Conservation (phyloP, 2,113 vertebrate species). For the Gasterosteus nipponicus region DNA sequence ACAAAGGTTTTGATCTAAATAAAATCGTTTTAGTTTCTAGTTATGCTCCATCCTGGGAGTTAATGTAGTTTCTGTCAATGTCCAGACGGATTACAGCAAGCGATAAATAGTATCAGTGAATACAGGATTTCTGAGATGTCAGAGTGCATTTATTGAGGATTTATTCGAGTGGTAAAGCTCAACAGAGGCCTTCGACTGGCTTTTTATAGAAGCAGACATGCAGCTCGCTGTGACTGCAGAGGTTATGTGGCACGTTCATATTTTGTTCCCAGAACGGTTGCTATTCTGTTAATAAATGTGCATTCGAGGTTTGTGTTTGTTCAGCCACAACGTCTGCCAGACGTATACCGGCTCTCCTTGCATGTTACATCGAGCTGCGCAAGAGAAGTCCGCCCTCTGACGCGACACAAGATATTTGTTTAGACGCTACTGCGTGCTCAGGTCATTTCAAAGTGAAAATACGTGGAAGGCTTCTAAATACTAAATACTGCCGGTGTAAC, state of each 20-base stretch:
- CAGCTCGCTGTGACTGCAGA: background rate
- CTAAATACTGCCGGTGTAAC: slow-evolving; percentile 44
- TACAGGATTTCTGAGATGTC: slow-evolving; percentile 32
- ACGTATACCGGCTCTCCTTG: background rate
- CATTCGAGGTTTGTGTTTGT: slow-evolving; percentile 6
- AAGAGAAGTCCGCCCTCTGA: slow-evolving; percentile 47
- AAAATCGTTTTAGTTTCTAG: background rate
- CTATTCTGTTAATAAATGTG: background rate
- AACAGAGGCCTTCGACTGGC: background rate
- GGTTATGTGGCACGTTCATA: slow-evolving; percentile 4
- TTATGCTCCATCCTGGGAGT: background rate
- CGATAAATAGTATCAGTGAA: slow-evolving; percentile 34
- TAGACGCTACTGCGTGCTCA: slow-evolving; percentile 32
- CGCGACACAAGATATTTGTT: slow-evolving; percentile 37
- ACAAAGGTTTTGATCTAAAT: slow-evolving; percentile 4
- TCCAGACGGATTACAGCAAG: slow-evolving; percentile 30
- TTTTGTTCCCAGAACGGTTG: background rate
- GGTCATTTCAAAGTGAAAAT: slow-evolving; percentile 74
- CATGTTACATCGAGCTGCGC: slow-evolving; percentile 20
- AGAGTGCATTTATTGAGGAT: slow-evolving; percentile 30
- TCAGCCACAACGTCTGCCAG: slow-evolving; percentile 35
- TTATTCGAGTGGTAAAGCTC: slow-evolving; percentile 1
- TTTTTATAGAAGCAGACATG: slow-evolving; percentile 2
- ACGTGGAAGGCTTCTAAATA: slow-evolving; percentile 1
- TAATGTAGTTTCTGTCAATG: slow-evolving; percentile 23